Evolutionary conservation across 2,113 vertebrate genomes (phyloP), one percentile per base, ranked within the genome.

Genomic region (Gadus chalcogrammus): DNA sequence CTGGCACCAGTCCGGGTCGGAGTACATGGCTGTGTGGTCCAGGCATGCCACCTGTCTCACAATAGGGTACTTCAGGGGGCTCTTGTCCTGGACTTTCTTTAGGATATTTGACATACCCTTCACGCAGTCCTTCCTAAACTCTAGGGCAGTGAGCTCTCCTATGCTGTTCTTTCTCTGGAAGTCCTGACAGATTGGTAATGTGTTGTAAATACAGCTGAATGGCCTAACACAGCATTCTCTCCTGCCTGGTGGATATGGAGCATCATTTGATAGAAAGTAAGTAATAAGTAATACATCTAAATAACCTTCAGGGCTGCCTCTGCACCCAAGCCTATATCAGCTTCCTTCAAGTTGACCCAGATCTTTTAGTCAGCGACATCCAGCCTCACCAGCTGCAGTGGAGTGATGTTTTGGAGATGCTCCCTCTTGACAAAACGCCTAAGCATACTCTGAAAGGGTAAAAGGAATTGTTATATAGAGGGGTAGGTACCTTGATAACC

Each of bases 91-190:
- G 20, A 20, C 20, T 20, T 20, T 20, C 20, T 20, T 20, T 20
- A 20, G 20, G 20, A 71, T 63, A 31, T 38, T 71, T 15, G 64
- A 52, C 38, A 73, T 22, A 11, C 22, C 59, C 16, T n/a, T n/a
- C 8, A 73, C 42, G 27, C 70, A 78, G 67, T 73, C 67, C 53
- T 15, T 61, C 55, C 60, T 61, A 67, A 78, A 64, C 53, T 56
- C 42, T 18, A 74, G 53, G n/a, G 48, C 52, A 9, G 55, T 67
- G 61, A 69, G 71, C n/a, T 78, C 71, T 38, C 67, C 56, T 69
- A 73, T 48, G 15, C 48, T 76, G 60, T 28, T 38, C 8, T 42
- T 73, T 31, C 69, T 64, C 61, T 64, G 69, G 28, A n/a, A 22
- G 31, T 28, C 56, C 67, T 61, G n/a, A 35, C 56, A 69, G 58